These are phyloP conservation scores for Eupsilia transversa DNA, from an alignment of 2,888 invertebrate genomes.

Conservation along the genomic window DNA sequence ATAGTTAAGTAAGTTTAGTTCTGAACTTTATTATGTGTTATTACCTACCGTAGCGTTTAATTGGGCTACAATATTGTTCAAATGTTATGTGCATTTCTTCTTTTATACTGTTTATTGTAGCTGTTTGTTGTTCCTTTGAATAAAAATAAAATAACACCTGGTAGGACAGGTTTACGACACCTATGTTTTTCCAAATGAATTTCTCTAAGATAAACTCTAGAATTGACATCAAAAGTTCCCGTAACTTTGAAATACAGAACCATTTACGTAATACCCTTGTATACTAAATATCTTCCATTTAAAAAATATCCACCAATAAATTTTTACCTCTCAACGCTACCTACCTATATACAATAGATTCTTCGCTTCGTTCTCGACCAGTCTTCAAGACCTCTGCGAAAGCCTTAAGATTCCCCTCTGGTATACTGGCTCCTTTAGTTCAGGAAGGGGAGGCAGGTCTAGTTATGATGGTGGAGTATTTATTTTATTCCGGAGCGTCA, in stretches of 20 bases:
- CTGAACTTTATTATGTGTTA: too few species aligned
- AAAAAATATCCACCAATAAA: conserved; percentile 56
- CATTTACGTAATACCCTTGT: conserved; percentile 25
- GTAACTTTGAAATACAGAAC: not conserved
- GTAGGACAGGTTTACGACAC: not conserved
- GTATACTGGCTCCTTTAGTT: conserved; percentile 48
- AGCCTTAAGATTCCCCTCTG: conserved; percentile 48
- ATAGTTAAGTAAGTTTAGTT: too few species aligned
- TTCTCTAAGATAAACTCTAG: too few species aligned
- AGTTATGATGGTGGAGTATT: conserved; percentile 75
- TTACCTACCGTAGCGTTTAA: too few species aligned
- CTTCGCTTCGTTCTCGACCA: conserved; percentile 56
- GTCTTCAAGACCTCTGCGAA: conserved; percentile 58
- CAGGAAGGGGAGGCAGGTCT: conserved; percentile 67
- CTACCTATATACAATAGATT: conserved; percentile 67
- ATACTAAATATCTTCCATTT: conserved; percentile 19
- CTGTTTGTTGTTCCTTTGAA: too few species aligned
- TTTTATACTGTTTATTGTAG: too few species aligned
- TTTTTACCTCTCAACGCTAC: conserved; percentile 59
- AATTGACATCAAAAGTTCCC: not conserved
- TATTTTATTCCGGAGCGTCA: conserved; percentile 87
- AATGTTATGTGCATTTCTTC: too few species aligned
- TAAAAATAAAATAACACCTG: too few species aligned
- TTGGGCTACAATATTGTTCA: too few species aligned
- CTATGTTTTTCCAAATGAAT: not conserved